Conservation (phyloP, 2,113 vertebrate genomes). For the Perca flavescens region DNA sequence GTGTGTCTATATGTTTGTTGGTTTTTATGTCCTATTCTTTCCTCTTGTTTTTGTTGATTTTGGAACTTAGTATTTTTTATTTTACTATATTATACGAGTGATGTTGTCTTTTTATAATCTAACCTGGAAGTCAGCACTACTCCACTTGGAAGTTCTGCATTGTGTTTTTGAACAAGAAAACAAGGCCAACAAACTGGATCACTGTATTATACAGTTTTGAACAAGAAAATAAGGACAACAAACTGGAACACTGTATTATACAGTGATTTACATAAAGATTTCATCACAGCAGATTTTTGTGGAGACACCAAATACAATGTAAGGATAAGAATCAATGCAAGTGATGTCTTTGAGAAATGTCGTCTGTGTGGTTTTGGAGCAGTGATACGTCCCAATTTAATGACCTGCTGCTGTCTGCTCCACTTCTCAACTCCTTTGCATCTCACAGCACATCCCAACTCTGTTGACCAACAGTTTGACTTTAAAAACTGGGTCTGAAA, state of each 20-base stretch:
- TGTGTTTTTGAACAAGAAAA: not conserved
- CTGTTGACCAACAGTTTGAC: constrained; percentile 55
- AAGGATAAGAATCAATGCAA: not conserved
- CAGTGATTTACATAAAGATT: not conserved
- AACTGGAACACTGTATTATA: not conserved
- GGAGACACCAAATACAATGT: not conserved
- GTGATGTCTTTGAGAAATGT: constrained; percentile 23
- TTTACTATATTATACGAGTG: not conserved
- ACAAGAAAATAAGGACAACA: not conserved
- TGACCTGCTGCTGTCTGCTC: constrained; percentile 69
- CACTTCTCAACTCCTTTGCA: constrained; percentile 62
- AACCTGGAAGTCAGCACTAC: not conserved
- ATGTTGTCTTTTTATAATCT: not conserved
- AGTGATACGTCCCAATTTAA: constrained; percentile 61
- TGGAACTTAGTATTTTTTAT: not conserved
- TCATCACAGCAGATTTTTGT: not conserved
- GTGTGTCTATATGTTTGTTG: not conserved
- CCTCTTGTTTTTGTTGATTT: not conserved
- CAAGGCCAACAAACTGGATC: not conserved
- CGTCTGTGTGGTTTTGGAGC: constrained; percentile 27
- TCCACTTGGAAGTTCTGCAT: not conserved
- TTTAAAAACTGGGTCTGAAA: constrained; percentile 52
- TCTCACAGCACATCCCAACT: constrained; percentile 40
- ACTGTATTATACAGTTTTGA: not conserved
- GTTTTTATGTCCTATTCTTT: not conserved